Conservation (phyloP, 2,797 vertebrate species). For the Protonibea diacanthus region DNA sequence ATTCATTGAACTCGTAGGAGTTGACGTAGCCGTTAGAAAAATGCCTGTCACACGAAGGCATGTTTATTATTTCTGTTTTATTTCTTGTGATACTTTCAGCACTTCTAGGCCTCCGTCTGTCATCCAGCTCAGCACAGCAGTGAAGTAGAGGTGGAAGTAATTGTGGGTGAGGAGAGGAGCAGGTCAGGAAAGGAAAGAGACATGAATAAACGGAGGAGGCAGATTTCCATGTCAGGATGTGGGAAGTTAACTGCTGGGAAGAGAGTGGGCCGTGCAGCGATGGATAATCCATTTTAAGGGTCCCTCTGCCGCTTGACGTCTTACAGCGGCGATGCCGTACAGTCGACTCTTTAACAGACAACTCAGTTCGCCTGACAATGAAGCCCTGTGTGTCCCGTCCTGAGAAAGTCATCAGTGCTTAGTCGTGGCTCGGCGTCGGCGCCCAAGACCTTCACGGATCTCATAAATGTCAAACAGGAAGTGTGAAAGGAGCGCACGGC, state of each 20-base stretch:
- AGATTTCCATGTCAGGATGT: conserved; percentile 57
- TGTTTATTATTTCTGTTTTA: no score
- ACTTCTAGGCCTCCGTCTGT: no score
- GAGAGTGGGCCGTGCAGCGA: conserved; percentile 70
- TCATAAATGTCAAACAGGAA: conserved; percentile 49
- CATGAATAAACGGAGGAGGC: conserved; percentile 29
- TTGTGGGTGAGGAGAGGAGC: neutral
- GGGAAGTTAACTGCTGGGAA: conserved; percentile 68
- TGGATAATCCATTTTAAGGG: conserved; percentile 63
- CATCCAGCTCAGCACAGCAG: no score
- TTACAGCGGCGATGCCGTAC: conserved; percentile 11
- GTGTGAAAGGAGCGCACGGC: conserved; percentile 38
- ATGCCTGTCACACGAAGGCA: no score
- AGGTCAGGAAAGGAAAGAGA: conserved; percentile 5
- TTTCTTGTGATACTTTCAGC: no score
- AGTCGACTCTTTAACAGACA: neutral
- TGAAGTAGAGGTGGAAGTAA: no score
- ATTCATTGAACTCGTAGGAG: neutral
- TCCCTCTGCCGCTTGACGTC: conserved; percentile 3
- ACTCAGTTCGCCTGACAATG: conserved; percentile 48
- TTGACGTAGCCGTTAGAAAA: neutral
- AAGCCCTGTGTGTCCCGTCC: conserved; percentile 55
- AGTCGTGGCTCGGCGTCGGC: conserved; percentile 38
- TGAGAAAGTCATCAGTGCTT: conserved; percentile 66
- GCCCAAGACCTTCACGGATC: conserved; percentile 24